Base-by-base conservation (phyloP, 2,113 vertebrate species). In the Salvelinus alpinus region DNA sequence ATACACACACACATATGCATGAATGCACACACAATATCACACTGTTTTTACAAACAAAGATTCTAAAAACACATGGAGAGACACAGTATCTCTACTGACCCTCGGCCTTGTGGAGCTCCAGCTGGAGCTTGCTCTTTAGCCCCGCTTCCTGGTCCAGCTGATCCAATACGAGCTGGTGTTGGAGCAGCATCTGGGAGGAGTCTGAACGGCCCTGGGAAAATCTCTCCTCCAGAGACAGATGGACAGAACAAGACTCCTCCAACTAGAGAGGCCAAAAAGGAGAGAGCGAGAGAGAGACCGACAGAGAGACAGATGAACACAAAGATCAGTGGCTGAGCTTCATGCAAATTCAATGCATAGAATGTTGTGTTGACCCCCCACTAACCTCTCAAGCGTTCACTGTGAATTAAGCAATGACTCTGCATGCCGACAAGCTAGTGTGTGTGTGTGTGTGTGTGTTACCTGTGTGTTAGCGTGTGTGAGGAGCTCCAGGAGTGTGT, bases 91-190 rank as follows among this genome's bases (percentile, higher is more conserved):
- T 18, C 64, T 1, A 25, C 65, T 38, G 25, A 99, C 98, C 97
- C 78, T 96, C 94, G 0, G 95, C 91, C 82, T 96, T 97, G 82
- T 99, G 96, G 48, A 98, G 93, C 67, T 98, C 91, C 12, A 97
- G 83, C 2, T 89, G 90, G 68, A 99, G 93, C 3, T 89, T 86
- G 18, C 90, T 92, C 89, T 95, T 96, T 38, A 89, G 86, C 12
- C 89, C 81, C 0, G 91, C 92, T 79, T 97, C 95, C 73, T 95
- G 89, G 0, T 91, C 92, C 14, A 99, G 90, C 70, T 92, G 94
- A 54, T 94, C 91, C 80, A 96, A 77, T 2, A 98, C 74, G 62
- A 94, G 89, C 80, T 93, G 90, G 82, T 97, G 96, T 81, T 96
- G 95, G 51, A 89, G 86, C 3, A 96, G 78, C 3, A 95, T 91